phyloP scores from a whole-genome alignment of 1,140 invertebrate genomes.

The Pseudomyrmex dendroicus region DNA sequence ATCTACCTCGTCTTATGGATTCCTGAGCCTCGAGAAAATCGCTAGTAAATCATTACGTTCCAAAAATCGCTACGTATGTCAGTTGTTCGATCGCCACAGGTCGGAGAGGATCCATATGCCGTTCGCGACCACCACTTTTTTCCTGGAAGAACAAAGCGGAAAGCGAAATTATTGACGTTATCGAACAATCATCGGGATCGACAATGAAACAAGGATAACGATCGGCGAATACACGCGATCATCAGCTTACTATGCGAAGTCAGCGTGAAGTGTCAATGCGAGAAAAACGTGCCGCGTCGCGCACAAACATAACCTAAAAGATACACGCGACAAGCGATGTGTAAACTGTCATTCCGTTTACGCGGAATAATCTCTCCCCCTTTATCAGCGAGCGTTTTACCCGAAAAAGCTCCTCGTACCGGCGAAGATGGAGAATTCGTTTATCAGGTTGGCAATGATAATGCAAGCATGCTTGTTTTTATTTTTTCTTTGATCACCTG shows the following conservation, averaged over 20 bases:
- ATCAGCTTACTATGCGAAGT: constrained; percentile 21
- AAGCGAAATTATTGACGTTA: not conserved
- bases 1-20: not conserved
- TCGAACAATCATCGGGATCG: not conserved
- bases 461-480: constrained; percentile 23
- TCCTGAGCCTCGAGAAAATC: constrained; percentile 16
- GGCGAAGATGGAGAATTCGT: not conserved
- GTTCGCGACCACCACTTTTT: not conserved
- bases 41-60: constrained; percentile 40
- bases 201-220: not conserved
- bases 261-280: constrained; percentile 2
- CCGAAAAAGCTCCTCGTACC: too few species aligned
- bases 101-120: not conserved
- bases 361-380: not conserved
- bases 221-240: constrained; percentile 2
- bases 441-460: constrained; percentile 11
- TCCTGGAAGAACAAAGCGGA: constrained; percentile 17
- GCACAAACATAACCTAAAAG: constrained; percentile 60
- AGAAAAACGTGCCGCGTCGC: not conserved
- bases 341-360: not conserved
- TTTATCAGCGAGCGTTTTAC: not conserved
- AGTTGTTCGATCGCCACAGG: not conserved
- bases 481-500: not conserved
- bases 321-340: not conserved
- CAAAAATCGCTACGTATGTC: constrained; percentile 16